phyloP scores from a whole-genome alignment of 2,888 invertebrate genomes.

The Erpobdella octoculata region DNA sequence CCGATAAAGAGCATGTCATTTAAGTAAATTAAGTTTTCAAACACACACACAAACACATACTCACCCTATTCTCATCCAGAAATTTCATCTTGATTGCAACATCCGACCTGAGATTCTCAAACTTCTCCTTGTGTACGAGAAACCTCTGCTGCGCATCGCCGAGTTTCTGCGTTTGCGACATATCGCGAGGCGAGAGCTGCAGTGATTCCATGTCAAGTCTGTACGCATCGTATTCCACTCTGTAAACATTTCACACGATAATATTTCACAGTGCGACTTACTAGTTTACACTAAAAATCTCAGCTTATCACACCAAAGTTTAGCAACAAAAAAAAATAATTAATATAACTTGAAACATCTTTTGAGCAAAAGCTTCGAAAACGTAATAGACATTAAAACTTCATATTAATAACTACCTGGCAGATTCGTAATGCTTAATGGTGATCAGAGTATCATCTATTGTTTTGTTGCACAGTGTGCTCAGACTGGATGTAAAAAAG shows the following conservation, averaged over 20 bases:
- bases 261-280: background rate
- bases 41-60: slow-evolving; percentile 38
- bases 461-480: slow-evolving; percentile 91
- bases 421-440: slow-evolving; percentile 68
- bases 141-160: slow-evolving; percentile 73
- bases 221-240: slow-evolving; percentile 95
- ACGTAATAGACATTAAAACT: too few relatives aligned
- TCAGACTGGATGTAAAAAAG: slow-evolving; percentile 89
- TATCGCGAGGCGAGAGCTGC: slow-evolving; percentile 53
- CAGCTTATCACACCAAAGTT: too few relatives aligned
- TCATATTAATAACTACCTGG: slow-evolving; percentile 57
- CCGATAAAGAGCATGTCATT: too few relatives aligned
- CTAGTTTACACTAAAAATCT: background rate
- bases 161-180: slow-evolving; percentile 53
- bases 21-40: background rate
- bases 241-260: slow-evolving; percentile 30
- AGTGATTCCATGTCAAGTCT: slow-evolving; percentile 82
- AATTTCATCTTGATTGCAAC: slow-evolving; percentile 90
- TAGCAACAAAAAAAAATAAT: too few relatives aligned
- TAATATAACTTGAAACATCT: too few relatives aligned
- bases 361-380: too few relatives aligned
- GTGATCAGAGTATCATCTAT: slow-evolving; percentile 86
- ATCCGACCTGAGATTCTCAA: slow-evolving; percentile 84
- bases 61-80: slow-evolving; percentile 90
- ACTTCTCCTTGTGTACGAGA: slow-evolving; percentile 75